A percentile compares a stretch with the other conserved stretches of the same genome.
These are phyloP conservation scores for Corythornis vintsioides DNA, from an alignment of 2,113 vertebrate species.

Conservation along the genomic window DNA sequence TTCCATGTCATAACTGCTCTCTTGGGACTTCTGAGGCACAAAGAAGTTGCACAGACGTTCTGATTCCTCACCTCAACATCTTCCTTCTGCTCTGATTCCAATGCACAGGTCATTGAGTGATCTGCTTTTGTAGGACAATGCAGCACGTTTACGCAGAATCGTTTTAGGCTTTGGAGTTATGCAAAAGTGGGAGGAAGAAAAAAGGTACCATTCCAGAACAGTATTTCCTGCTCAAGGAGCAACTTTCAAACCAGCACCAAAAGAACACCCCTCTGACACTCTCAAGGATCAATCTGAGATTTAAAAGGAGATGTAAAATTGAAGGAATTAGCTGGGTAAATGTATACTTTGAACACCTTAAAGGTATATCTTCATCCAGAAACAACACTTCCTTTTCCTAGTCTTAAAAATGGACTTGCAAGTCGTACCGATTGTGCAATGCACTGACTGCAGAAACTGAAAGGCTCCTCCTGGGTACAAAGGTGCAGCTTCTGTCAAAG, in stretches of 20 bases:
- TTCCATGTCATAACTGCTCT: neutral
- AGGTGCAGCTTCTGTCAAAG: neutral
- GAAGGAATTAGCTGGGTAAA: neutral
- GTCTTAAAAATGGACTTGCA: neutral
- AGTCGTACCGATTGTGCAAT: neutral
- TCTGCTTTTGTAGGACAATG: neutral
- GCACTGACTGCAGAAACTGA: neutral
- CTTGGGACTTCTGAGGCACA: neutral
- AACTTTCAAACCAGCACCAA: constrained; percentile 1
- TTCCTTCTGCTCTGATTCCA: neutral
- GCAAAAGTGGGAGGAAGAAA: neutral
- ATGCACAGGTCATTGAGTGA: neutral
- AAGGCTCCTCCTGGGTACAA: neutral
- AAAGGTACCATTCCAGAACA: neutral
- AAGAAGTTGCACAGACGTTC: neutral
- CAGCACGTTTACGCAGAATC: neutral
- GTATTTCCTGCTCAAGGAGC: neutral
- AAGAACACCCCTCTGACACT: neutral
- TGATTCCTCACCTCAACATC: neutral
- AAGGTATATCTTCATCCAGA: neutral
- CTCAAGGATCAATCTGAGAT: neutral
- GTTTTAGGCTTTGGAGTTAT: neutral
- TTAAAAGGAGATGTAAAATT: neutral
- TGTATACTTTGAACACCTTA: neutral
- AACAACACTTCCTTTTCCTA: neutral